phyloP scores from a whole-genome alignment of 2,888 invertebrate genomes.

The Pachycephus smyrnensis region DNA sequence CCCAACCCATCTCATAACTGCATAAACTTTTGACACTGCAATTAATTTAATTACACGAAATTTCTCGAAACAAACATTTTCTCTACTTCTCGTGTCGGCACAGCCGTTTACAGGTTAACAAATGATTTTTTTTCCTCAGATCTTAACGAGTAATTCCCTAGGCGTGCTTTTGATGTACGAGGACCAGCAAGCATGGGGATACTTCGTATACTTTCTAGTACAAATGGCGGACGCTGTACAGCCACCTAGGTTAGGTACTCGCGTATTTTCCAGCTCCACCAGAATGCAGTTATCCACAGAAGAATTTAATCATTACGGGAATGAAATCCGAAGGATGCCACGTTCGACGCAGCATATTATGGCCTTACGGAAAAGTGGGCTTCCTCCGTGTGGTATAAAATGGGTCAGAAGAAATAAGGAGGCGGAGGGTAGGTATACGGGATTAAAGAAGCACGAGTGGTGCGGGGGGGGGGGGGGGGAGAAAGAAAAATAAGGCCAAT shows the following conservation, averaged over 20 bases:
- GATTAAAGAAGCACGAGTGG: background rate
- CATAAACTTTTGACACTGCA: background rate
- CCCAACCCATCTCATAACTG: background rate
- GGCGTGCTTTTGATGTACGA: background rate
- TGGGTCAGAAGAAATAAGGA: background rate
- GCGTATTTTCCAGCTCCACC: background rate
- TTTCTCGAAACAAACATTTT: background rate
- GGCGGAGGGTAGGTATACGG: background rate
- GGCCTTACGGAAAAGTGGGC: background rate
- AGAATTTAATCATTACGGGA: constrained; percentile 2
- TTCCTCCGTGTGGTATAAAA: background rate
- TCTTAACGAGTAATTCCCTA: background rate
- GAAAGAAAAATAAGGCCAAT: background rate
- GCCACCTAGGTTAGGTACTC: background rate
- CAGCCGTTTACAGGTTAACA: background rate
- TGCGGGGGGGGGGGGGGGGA: too few relatives aligned
- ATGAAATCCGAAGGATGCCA: background rate
- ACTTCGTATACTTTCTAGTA: fast-evolving
- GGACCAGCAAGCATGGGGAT: background rate
- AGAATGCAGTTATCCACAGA: background rate
- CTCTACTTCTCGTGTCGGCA: background rate
- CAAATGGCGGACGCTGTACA: background rate
- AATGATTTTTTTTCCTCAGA: background rate
- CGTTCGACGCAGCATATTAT: background rate
- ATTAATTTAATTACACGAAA: background rate